Conservation (phyloP, 1,140 invertebrate species). For the Marisa cornuarietis region DNA sequence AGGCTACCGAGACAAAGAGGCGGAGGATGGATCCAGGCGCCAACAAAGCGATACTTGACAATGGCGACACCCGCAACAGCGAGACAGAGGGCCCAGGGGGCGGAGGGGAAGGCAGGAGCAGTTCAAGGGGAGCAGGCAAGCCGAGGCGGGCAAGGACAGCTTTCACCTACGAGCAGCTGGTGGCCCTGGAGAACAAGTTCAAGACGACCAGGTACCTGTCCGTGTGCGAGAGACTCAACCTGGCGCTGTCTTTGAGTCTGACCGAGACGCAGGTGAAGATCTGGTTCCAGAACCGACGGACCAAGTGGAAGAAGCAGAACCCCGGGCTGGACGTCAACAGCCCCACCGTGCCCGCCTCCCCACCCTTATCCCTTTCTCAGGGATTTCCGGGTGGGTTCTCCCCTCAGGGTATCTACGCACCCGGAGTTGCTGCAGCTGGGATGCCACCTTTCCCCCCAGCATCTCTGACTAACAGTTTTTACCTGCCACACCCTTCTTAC, state of each 20-base stretch:
- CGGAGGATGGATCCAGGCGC: conserved; percentile 3
- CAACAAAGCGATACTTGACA: not conserved
- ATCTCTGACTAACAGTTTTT: not conserved
- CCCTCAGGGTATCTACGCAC: conserved; percentile 10
- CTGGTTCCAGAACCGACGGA: conserved; percentile 81
- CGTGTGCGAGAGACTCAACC: not conserved
- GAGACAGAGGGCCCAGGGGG: not conserved
- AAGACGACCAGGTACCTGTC: conserved; percentile 81
- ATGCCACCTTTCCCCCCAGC: not conserved
- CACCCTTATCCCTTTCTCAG: conserved; percentile 10
- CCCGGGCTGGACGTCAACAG: conserved; percentile 97
- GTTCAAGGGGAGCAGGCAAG: conserved; percentile 71
- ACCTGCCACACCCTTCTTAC: conserved; percentile 10
- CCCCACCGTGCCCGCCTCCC: conserved; percentile 72
- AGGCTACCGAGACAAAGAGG: not conserved
- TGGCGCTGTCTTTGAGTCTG: not conserved
- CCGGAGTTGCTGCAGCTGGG: not conserved
- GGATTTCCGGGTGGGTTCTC: not conserved
- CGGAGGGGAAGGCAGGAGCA: conserved; percentile 5
- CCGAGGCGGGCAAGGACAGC: conserved; percentile 91
- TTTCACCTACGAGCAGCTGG: conserved; percentile 97
- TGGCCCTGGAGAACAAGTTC: conserved; percentile 98
- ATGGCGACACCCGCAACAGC: not conserved
- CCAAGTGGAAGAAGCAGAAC: conserved; percentile 99
- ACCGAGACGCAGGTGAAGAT: conserved; percentile 76